Percentiles rank a stretch among this genome's conserved stretches.
Evolutionary conservation across 2,888 invertebrate species (phyloP).

Genomic region (Idaea biselata): DNA sequence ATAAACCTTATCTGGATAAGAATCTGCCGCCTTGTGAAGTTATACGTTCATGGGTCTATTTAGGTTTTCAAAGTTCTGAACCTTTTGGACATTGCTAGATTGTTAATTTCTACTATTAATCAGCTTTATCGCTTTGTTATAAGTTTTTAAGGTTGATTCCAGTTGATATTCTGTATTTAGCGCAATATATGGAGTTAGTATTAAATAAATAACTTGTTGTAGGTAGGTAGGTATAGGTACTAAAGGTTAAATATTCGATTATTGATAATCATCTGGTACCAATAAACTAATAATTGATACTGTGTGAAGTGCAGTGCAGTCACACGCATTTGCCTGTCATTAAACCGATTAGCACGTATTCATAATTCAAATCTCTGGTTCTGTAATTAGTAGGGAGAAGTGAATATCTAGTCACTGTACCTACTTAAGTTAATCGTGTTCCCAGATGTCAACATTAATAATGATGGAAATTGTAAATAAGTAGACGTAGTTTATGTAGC

Average conservation of each 20-base stretch:
- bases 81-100: neutral
- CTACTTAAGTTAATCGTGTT: neutral
- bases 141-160: too few relatives aligned
- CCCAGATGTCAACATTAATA: neutral
- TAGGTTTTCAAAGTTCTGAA: neutral
- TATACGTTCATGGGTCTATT: neutral
- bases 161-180: too few relatives aligned
- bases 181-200: too few relatives aligned
- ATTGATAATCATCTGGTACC: too few relatives aligned
- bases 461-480: neutral
- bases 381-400: neutral
- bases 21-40: constrained; percentile 23
- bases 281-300: neutral
- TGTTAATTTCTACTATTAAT: neutral
- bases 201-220: too few relatives aligned
- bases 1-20: constrained; percentile 31
- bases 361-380: neutral
- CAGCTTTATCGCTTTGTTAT: too few relatives aligned
- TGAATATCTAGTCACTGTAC: neutral
- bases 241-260: too few relatives aligned
- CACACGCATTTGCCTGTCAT: neutral
- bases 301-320: neutral
- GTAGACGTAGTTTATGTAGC: neutral
- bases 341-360: neutral
- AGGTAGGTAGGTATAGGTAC: too few relatives aligned